A percentile compares a stretch with the other conserved stretches of the same genome.
These are phyloP conservation scores for Drosophila anomalata DNA, from an alignment of 2,888 invertebrate species.

Conservation along the genomic window DNA sequence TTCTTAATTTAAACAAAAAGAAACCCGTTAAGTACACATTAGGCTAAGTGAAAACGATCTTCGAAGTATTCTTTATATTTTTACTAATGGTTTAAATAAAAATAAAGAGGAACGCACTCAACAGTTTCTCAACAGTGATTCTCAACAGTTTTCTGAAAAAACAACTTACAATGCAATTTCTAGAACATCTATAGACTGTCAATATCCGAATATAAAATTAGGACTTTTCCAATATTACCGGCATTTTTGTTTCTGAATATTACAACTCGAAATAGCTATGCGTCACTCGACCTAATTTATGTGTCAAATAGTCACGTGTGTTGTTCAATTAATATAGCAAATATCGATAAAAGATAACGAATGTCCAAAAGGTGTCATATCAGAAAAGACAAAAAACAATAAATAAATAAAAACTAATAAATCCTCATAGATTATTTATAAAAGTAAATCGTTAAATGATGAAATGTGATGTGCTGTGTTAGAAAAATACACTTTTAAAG, in stretches of 20 bases:
- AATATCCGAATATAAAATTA: not conserved
- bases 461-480: not conserved
- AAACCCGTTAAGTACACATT: not conserved
- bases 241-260: not conserved
- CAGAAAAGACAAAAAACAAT: not conserved
- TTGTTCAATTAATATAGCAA: constrained; percentile 23
- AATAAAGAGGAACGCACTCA: too few relatives aligned
- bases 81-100: not conserved
- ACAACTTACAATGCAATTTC: too few relatives aligned
- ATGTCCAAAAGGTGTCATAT: not conserved
- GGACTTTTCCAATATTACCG: not conserved
- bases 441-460: not conserved
- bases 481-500: too few relatives aligned
- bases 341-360: constrained; percentile 19
- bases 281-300: constrained; percentile 37
- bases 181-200: not conserved
- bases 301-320: constrained; percentile 37
- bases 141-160: too few relatives aligned
- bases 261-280: constrained; percentile 1
- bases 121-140: too few relatives aligned
- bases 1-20: not conserved
- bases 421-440: not conserved
- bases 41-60: not conserved
- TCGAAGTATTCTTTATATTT: not conserved
- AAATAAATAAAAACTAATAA: constrained; percentile 4